Evolutionary conservation across 2,888 invertebrate genomes (phyloP).

Genomic region (Pharmacophagus antenor): DNA sequence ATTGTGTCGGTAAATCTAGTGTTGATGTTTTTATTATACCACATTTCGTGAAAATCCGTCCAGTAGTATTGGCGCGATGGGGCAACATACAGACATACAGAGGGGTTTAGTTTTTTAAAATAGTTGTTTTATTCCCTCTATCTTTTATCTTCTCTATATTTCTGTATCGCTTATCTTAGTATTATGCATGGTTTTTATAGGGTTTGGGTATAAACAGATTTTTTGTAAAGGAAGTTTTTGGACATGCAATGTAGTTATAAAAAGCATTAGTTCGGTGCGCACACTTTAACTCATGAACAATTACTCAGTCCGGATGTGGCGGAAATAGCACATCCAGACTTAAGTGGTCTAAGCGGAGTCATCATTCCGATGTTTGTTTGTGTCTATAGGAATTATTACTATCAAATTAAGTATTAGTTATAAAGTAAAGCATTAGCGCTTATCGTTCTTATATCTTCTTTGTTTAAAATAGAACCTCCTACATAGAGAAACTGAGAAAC

Average conservation of each 20-base stretch:
- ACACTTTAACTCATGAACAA: background rate
- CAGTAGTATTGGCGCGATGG: too few species aligned
- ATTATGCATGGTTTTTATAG: background rate
- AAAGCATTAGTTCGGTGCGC: background rate
- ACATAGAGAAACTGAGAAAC: too few species aligned
- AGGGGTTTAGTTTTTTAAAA: too few species aligned
- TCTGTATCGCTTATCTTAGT: too few species aligned
- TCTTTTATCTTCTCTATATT: too few species aligned
- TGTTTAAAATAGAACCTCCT: too few species aligned
- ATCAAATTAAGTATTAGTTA: background rate
- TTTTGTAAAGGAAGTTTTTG: background rate
- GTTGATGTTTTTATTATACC: too few species aligned
- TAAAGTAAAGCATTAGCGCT: background rate
- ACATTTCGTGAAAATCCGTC: too few species aligned
- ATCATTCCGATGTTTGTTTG: constrained; percentile 1
- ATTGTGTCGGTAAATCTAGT: too few species aligned
- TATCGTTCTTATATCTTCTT: background rate
- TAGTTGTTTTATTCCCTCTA: too few species aligned
- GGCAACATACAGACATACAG: too few species aligned
- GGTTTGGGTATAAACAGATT: background rate
- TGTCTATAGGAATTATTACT: background rate
- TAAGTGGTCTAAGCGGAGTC: constrained; percentile 18
- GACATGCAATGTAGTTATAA: background rate
- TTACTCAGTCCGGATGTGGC: constrained; percentile 17
- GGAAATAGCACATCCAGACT: constrained; percentile 23